Base-by-base conservation (phyloP, 2,113 vertebrate species). In the Corythornis madagascariensis region DNA sequence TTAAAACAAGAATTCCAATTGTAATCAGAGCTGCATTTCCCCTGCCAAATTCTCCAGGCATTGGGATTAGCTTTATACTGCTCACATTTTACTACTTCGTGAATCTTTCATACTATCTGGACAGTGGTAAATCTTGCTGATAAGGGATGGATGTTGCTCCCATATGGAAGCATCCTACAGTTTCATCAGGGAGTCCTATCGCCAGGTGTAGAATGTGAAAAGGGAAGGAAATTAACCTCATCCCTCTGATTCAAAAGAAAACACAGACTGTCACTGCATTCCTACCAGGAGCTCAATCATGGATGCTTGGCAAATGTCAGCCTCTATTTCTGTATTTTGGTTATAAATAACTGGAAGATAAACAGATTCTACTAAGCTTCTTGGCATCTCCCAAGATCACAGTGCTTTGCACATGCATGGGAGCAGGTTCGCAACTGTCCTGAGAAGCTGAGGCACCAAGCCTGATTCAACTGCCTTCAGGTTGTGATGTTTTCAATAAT, bases 31-130 rank as follows among this genome's bases (percentile, higher is more conserved):
- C 42, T 80, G 66, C 71, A 43, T 79, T 38, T 73, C 26, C 55
- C 50, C 60, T 88, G 75, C 55, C 89, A 94, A 94, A 81, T 75
- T 66, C 64, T 88, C 57, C 91, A 93, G 86, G 84, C 89, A 57
- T 29, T 0, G 13, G 74, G 53, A 87, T 92, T 60, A 89, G 53
- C 81, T 90, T 86, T 89, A 75, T 75, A 56, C n/a, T 9, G 1
- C 86, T 95, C 81, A 74, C 65, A 72, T 94, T 93, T 93, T 93
- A 86, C 89, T 93, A 21, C 65, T 74, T 82, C 5, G 1, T 94
- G 86, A 95, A 93, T 94, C 91, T 93, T 92, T 86, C 89, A 40
- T 35, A 19, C 61, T 88, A 75, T 81, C 70, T 61, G 81, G 91
- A 82, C 83, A 78, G 73, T 48, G 74, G 48, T 93, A 95, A 93